Percentiles rank a stretch among this genome's conserved stretches.
Conservation (phyloP, 2,797 vertebrate genomes). For the Limnodromus scolopaceus region DNA sequence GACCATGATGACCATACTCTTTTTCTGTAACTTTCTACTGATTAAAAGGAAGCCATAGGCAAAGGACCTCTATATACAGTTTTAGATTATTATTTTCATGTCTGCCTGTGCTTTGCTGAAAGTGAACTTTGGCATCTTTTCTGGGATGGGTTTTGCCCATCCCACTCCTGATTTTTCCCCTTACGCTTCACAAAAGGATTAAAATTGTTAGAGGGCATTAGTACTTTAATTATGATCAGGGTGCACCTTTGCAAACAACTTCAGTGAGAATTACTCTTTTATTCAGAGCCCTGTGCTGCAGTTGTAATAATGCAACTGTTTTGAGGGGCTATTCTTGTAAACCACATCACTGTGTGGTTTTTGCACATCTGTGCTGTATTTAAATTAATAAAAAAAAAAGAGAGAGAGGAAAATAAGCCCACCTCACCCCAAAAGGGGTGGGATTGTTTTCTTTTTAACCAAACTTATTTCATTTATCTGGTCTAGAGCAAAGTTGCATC, state of each 20-base stretch:
- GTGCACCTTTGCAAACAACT: constrained; percentile 22
- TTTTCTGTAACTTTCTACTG: background rate
- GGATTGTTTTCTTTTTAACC: constrained; percentile 21
- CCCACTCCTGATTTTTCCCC: background rate
- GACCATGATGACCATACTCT: background rate
- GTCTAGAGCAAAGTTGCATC: background rate
- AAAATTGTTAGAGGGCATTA: constrained; percentile 4
- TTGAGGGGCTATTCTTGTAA: constrained; percentile 33
- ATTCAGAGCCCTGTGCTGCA: background rate
- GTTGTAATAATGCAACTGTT: constrained; percentile 15
- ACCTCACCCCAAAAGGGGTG: background rate
- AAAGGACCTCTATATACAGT: background rate
- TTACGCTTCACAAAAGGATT: background rate
- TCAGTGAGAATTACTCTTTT: constrained; percentile 15
- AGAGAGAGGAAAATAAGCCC: background rate
- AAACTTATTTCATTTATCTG: constrained; percentile 13
- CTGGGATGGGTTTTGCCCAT: background rate
- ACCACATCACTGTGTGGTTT: constrained; percentile 55
- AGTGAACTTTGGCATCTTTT: constrained; percentile 26
- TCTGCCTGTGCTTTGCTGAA: background rate
- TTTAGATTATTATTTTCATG: background rate
- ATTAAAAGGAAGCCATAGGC: background rate
- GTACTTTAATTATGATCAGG: constrained; percentile 41
- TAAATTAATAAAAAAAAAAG: background rate
- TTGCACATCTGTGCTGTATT: constrained; percentile 35